Evolutionary conservation across 2,888 invertebrate species (phyloP), one percentile per base, ranked within the genome.

Genomic region (Metacarcinus magister): DNA sequence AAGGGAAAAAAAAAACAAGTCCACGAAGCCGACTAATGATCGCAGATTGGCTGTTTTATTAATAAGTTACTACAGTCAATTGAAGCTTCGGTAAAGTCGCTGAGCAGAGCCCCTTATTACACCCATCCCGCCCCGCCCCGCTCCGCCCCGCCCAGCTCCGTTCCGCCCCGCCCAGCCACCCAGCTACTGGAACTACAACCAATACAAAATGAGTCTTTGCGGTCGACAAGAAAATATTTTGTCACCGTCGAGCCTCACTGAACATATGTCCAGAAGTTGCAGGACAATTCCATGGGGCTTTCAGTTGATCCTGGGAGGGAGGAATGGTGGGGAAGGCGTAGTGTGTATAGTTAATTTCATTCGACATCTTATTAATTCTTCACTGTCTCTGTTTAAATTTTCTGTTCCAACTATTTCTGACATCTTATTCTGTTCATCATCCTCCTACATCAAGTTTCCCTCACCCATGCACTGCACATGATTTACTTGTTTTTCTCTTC

Each of bases 21-120:
- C 54, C 48, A 60, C 32, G 54, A 93, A 39, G 60, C 39, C 93
- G 54, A 60, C 93, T 54, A 93, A 93, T 93, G 54, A 93, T 67
- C 39, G 39, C 54, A 39, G 93, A 93, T 93, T 93, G 93, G 48
- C 93, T 60, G 93, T 93, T 93, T 93, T 93, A 93, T 93, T 93
- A 60, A 93, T 93, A 93, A 93, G 60, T 93, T 93, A 93, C 54
- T 93, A 60, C 93, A 48, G 60, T 28, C 54, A 60, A 93, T 93
- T 93, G 93, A 60, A 93, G 93, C 67, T 60, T 39, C 32, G 48
- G 60, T 93, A 60, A 92, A 54, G 60, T 43, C 48, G 48, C 39
- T 48, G 60, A 93, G 93, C 60, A 19, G 44, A 90, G 90, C 90
- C 90, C 90, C 90, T 90, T 23, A 90, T 90, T 39, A 39, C 39